Conservation (phyloP, 2,113 vertebrate species). For the Sorex fumeus region DNA sequence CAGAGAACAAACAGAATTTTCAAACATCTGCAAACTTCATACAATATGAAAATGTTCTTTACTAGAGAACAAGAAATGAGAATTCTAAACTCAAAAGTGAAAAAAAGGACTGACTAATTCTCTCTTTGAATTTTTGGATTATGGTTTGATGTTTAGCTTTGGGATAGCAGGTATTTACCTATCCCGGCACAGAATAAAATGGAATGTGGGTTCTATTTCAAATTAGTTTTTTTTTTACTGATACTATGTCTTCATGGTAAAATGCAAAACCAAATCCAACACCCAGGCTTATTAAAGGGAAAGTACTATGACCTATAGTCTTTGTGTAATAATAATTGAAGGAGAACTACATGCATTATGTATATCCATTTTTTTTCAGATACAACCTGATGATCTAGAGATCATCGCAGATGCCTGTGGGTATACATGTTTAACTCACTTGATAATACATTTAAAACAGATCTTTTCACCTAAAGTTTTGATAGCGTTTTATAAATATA, state of each 20-base stretch:
- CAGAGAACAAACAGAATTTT: conserved; percentile 35
- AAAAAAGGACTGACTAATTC: background rate
- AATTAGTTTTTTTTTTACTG: conserved; percentile 18
- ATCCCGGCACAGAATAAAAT: background rate
- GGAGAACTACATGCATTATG: background rate
- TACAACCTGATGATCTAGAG: background rate
- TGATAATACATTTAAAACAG: conserved; percentile 27
- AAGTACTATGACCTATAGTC: background rate
- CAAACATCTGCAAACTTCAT: conserved; percentile 62
- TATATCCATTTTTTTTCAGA: background rate
- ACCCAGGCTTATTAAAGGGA: conserved; percentile 22
- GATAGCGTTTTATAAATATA: background rate
- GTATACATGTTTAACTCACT: background rate
- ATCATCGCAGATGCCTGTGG: background rate
- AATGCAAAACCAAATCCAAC: conserved; percentile 52
- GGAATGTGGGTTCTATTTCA: background rate
- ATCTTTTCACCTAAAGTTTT: conserved; percentile 3
- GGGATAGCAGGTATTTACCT: conserved; percentile 58
- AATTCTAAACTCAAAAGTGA: conserved; percentile 64
- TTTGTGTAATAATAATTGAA: background rate
- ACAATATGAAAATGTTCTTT: conserved; percentile 71
- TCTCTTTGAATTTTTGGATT: conserved; percentile 23
- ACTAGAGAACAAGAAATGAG: conserved; percentile 14
- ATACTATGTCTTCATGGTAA: conserved; percentile 4
- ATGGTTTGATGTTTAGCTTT: conserved; percentile 55